These are phyloP conservation scores for Tetramorium parvispinum DNA, from an alignment of 1,140 invertebrate species.

Conservation along the genomic window DNA sequence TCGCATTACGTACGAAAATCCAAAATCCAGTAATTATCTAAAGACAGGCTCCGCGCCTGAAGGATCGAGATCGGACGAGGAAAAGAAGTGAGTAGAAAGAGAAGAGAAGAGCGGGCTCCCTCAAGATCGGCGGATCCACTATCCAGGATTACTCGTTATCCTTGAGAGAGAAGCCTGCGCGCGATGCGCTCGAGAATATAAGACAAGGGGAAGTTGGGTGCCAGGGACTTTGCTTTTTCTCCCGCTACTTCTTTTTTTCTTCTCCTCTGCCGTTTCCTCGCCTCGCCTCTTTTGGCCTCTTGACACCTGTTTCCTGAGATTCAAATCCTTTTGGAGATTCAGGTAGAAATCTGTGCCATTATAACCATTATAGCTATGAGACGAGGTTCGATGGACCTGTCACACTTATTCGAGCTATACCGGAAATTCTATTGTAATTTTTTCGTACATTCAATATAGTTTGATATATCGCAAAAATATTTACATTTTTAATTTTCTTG, in stretches of 20 bases:
- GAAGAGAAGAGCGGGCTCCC: slow-evolving; percentile 57
- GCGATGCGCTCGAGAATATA: slow-evolving; percentile 75
- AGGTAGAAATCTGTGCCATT: slow-evolving; percentile 62
- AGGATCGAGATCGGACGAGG: slow-evolving; percentile 57
- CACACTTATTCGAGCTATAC: slow-evolving; percentile 8
- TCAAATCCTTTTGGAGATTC: slow-evolving; percentile 72
- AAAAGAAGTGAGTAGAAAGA: slow-evolving; percentile 40
- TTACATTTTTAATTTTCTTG: neutral
- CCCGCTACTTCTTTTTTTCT: slow-evolving; percentile 28
- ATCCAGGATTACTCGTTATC: slow-evolving; percentile 82
- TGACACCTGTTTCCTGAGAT: slow-evolving; percentile 74
- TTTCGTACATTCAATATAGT: neutral
- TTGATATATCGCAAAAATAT: neutral
- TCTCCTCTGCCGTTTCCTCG: neutral
- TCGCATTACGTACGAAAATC: slow-evolving; percentile 70
- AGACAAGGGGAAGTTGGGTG: slow-evolving; percentile 74
- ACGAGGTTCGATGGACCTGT: slow-evolving; percentile 58
- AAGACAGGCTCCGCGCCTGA: slow-evolving; percentile 51
- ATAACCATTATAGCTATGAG: slow-evolving; percentile 29
- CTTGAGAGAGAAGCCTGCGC: slow-evolving; percentile 78
- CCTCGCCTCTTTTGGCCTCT: slow-evolving; percentile 56
- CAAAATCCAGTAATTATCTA: slow-evolving; percentile 72
- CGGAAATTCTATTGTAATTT: neutral
- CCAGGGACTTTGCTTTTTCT: slow-evolving; percentile 48
- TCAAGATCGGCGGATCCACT: slow-evolving; percentile 74